Percentiles rank a stretch among this genome's conserved stretches.
Conservation (phyloP, 2,888 invertebrate genomes). For the Calameuta filiformis region DNA sequence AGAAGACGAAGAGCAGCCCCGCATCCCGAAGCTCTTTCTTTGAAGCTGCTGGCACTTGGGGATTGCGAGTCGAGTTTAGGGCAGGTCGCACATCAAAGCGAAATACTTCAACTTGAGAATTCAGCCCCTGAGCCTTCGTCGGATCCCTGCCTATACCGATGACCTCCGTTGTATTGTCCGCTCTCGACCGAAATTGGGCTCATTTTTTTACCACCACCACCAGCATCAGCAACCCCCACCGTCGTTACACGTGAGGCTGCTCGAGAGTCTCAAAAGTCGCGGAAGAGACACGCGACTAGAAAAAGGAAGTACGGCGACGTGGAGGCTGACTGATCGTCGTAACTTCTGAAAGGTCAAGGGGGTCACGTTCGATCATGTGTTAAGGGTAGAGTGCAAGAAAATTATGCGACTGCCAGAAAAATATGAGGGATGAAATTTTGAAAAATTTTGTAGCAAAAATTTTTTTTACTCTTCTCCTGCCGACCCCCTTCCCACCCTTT, state of each 20-base stretch:
- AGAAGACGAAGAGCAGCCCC: conserved; percentile 32
- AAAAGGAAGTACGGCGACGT: neutral
- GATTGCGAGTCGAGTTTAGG: conserved; percentile 51
- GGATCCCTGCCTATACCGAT: conserved; percentile 25
- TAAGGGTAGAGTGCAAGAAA: neutral
- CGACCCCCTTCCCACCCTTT: conserved; percentile 15
- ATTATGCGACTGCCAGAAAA: neutral
- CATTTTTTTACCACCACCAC: conserved; percentile 37
- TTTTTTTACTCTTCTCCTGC: neutral
- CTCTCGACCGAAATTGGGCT: conserved; percentile 54
- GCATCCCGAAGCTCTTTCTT: conserved; percentile 52
- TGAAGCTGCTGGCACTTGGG: conserved; percentile 49
- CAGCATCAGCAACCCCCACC: neutral
- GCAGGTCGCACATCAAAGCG: conserved; percentile 61
- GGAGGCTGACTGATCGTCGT: neutral
- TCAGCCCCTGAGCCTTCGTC: conserved; percentile 16
- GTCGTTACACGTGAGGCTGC: conserved; percentile 29
- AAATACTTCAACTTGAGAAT: conserved; percentile 63
- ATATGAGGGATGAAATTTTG: neutral
- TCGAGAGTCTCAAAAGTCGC: conserved; percentile 10
- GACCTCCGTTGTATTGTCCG: conserved; percentile 60
- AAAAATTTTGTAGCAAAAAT: neutral
- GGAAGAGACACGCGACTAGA: neutral
- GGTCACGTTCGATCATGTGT: neutral
- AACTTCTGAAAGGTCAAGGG: neutral